phyloP scores from a whole-genome alignment of 2,888 invertebrate species.

The Drosophila ezoana region DNA sequence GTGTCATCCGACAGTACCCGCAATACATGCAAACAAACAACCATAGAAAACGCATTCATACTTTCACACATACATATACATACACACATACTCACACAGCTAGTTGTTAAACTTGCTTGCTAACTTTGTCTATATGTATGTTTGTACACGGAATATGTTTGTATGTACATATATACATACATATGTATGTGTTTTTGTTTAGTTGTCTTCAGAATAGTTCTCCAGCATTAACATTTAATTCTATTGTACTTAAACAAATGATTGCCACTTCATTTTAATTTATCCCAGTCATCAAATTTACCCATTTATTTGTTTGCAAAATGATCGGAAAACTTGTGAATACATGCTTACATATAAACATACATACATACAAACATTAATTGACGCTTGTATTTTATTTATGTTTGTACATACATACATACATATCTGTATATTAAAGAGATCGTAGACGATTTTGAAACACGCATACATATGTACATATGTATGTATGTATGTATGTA shows the following conservation, averaged over 20 bases:
- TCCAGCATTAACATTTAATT: constrained; percentile 48
- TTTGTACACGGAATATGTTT: neutral
- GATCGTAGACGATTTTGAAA: neutral
- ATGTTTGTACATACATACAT: neutral
- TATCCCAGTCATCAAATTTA: constrained; percentile 55
- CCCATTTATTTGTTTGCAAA: constrained; percentile 28
- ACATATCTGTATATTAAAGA: neutral
- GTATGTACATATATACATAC: neutral
- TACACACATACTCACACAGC: constrained; percentile 4
- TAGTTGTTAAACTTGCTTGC: constrained; percentile 67
- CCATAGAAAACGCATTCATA: constrained; percentile 52
- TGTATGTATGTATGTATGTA: too few relatives aligned
- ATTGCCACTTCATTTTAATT: constrained; percentile 57
- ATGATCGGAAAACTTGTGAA: constrained; percentile 16
- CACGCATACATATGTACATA: neutral
- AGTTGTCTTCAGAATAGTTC: constrained; percentile 28
- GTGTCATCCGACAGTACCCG: constrained; percentile 39
- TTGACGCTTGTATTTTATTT: constrained; percentile 6
- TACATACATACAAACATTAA: constrained; percentile 1
- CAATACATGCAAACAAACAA: constrained; percentile 39
- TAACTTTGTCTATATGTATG: constrained; percentile 29
- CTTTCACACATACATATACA: constrained; percentile 15
- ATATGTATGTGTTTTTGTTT: constrained; percentile 1
- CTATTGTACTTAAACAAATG: constrained; percentile 57
- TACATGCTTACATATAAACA: neutral